Conservation (phyloP, 2,113 vertebrate genomes). For the Ancistrus triradiatus region DNA sequence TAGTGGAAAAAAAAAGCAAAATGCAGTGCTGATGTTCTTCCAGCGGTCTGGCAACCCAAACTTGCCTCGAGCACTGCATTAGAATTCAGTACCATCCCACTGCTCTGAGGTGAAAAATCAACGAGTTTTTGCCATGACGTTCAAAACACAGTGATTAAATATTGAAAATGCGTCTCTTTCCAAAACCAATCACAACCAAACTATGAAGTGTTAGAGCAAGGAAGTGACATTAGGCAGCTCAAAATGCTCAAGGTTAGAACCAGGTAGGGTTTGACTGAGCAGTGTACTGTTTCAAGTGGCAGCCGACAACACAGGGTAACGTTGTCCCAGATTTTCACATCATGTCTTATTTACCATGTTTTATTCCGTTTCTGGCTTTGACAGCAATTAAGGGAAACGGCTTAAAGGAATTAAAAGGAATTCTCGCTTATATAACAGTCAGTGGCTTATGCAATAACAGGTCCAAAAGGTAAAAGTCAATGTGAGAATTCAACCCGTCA, state of each 20-base stretch:
- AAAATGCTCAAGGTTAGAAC: conserved; percentile 3
- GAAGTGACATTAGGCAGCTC: too few species aligned
- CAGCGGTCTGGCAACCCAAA: too few species aligned
- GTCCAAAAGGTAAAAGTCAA: neutral
- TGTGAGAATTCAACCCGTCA: neutral
- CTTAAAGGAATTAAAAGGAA: neutral
- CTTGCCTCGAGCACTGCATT: neutral
- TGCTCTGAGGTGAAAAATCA: neutral
- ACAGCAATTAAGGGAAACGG: too few species aligned
- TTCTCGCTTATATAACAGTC: neutral
- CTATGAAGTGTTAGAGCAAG: too few species aligned
- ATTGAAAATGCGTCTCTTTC: too few species aligned
- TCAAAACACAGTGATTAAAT: too few species aligned
- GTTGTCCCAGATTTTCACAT: neutral
- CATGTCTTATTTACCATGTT: conserved; percentile 5
- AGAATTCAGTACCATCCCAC: neutral
- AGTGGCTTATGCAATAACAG: neutral
- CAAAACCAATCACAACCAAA: too few species aligned
- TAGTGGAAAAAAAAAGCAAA: too few species aligned
- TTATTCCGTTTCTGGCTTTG: too few species aligned
- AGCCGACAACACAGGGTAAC: neutral
- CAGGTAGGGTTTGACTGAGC: neutral
- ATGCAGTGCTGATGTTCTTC: too few species aligned
- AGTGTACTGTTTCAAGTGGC: neutral
- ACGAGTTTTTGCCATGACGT: neutral